Percentiles rank a stretch among this genome's conserved stretches.
phyloP scores from a whole-genome alignment of 92 coral and sea anemone species.

The Porites evermanni region DNA sequence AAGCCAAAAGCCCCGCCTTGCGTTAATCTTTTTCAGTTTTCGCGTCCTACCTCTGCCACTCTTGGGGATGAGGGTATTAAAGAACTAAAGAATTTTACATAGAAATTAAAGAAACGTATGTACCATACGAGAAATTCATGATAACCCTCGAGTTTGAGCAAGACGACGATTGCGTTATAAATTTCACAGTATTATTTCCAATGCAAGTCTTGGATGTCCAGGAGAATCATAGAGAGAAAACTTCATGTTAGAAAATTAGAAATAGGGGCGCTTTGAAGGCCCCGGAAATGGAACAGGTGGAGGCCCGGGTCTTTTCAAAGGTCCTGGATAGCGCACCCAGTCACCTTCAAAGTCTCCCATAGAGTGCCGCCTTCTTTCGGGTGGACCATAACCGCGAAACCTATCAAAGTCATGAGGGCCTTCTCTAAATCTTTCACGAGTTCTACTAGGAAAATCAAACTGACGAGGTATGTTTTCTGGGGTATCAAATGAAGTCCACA shows the following conservation, averaged over 20 bases:
- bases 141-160: no score
- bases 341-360: slow-evolving; percentile 38
- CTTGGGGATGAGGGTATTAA: no score
- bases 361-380: slow-evolving; percentile 54
- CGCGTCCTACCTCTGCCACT: no score
- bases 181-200: background rate
- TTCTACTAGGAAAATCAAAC: slow-evolving; percentile 40
- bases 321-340: slow-evolving; percentile 32
- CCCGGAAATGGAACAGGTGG: slow-evolving; percentile 67
- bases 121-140: no score
- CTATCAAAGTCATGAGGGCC: slow-evolving; percentile 58
- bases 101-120: no score
- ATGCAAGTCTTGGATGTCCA: background rate
- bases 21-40: no score
- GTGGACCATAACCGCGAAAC: slow-evolving; percentile 50
- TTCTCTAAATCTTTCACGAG: slow-evolving; percentile 65
- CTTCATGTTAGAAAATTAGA: background rate
- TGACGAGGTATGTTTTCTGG: slow-evolving; percentile 61
- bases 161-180: background rate
- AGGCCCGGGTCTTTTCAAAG: slow-evolving; percentile 67
- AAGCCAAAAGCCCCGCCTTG: no score
- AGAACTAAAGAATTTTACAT: no score
- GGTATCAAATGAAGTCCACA: slow-evolving; percentile 76
- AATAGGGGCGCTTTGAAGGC: slow-evolving; percentile 63
- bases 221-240: background rate